Conservation (phyloP, 2,113 vertebrate species). For the Scomber scombrus region DNA sequence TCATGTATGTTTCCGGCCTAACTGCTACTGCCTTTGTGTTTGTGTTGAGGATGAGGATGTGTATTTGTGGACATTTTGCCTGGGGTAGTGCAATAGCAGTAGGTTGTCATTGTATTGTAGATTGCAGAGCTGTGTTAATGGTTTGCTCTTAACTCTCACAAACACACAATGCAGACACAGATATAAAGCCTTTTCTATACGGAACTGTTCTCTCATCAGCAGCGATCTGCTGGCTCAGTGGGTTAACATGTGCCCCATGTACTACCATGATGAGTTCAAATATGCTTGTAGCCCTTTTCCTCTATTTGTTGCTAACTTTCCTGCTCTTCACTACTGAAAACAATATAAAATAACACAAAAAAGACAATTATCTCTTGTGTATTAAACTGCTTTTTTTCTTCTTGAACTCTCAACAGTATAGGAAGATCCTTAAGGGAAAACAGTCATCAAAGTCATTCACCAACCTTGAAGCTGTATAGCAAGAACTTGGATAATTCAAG, state of each 20-base stretch:
- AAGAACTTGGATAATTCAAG: conserved; percentile 66
- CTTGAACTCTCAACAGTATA: conserved; percentile 9
- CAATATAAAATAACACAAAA: conserved; percentile 30
- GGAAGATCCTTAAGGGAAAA: conserved; percentile 27
- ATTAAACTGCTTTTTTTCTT: conserved; percentile 12
- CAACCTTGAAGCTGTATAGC: conserved; percentile 45
- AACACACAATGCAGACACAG: conserved; percentile 18
- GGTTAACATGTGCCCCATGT: conserved; percentile 15
- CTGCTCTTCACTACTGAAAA: conserved; percentile 9
- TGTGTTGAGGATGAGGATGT: conserved; percentile 5
- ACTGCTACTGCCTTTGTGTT: conserved; percentile 25
- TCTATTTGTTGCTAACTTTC: conserved; percentile 10
- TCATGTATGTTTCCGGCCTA: conserved; percentile 19
- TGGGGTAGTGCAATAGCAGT: conserved; percentile 34
- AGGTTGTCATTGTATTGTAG: conserved; percentile 41
- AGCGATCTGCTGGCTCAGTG: conserved; percentile 48
- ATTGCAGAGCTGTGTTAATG: conserved; percentile 42
- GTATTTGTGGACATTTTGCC: conserved; percentile 26
- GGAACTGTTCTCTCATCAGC: conserved; percentile 47
- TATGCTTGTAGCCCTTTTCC: conserved; percentile 25
- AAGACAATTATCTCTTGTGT: conserved; percentile 6
- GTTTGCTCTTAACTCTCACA: conserved; percentile 35
- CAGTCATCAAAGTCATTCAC: conserved; percentile 39
- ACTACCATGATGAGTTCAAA: conserved; percentile 39
- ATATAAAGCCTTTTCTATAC: conserved; percentile 22